Conservation (phyloP, 2,797 vertebrate species). For the Gastrophryne carolinensis region DNA sequence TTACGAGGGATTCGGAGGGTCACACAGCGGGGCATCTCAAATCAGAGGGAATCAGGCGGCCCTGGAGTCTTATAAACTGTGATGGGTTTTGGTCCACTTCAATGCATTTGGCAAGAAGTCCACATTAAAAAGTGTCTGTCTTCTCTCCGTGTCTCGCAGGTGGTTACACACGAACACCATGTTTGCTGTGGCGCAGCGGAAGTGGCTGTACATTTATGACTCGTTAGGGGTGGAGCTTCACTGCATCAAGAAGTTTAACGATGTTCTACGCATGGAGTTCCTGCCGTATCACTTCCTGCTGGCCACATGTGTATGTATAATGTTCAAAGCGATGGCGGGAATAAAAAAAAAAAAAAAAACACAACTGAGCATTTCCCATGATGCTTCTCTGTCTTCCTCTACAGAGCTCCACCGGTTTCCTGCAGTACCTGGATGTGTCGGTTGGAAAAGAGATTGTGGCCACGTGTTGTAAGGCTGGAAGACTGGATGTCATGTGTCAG, state of each 20-base stretch:
- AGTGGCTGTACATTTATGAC: constrained; percentile 89
- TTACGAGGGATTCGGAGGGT: too few relatives aligned
- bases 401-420: constrained; percentile 83
- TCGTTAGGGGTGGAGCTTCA: constrained; percentile 86
- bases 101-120: not conserved
- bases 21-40: too few relatives aligned
- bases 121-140: not conserved
- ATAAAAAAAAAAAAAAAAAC: too few relatives aligned
- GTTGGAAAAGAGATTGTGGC: constrained; percentile 83
- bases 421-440: constrained; percentile 88
- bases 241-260: constrained; percentile 83
- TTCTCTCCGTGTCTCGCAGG: constrained; percentile 58
- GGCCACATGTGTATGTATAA: constrained; percentile 68
- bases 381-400: not conserved
- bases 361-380: too few relatives aligned
- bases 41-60: not conserved
- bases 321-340: not conserved
- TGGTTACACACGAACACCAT: constrained; percentile 85
- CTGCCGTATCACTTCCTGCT: constrained; percentile 89
- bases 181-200: constrained; percentile 86
- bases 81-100: not conserved
- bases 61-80: not conserved
- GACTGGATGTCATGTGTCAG: constrained; percentile 83
- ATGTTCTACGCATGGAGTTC: constrained; percentile 81
- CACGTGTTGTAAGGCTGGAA: constrained; percentile 76